phyloP scores from a whole-genome alignment of 2,888 invertebrate genomes.

The Napeogenes inachia region DNA sequence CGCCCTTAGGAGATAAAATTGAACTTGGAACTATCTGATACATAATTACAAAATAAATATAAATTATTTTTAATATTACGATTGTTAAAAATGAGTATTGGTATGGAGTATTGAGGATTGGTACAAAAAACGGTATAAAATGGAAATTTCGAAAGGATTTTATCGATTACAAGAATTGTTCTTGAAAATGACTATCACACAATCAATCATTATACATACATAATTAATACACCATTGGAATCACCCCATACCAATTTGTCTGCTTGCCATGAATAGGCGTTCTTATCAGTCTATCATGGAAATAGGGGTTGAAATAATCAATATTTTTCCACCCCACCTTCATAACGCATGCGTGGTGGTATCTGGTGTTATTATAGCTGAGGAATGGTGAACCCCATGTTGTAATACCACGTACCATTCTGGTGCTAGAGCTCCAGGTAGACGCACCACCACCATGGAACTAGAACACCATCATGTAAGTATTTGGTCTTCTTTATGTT shows the following conservation, averaged over 20 bases:
- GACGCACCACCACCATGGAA: conserved; percentile 36
- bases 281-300: conserved; percentile 68
- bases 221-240: conserved; percentile 66
- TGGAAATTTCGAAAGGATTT: conserved; percentile 2
- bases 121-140: neutral
- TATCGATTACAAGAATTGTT: conserved; percentile 25
- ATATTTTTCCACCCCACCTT: conserved; percentile 66
- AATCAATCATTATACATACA: conserved; percentile 70
- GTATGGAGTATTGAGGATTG: too few species aligned
- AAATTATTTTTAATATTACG: too few species aligned
- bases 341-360: conserved; percentile 65
- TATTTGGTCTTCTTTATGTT: conserved; percentile 21
- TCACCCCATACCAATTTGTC: conserved; percentile 62
- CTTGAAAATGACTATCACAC: conserved; percentile 42
- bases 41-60: too few species aligned
- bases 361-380: conserved; percentile 62
- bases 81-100: too few species aligned
- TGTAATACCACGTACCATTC: conserved; percentile 59
- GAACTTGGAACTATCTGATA: too few species aligned
- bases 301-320: conserved; percentile 68
- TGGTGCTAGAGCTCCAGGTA: conserved; percentile 41
- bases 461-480: conserved; percentile 38
- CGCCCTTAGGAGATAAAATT: too few species aligned
- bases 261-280: conserved; percentile 52
- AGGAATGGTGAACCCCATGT: conserved; percentile 53